Evolutionary conservation across 2,797 vertebrate genomes (phyloP).

Genomic region (Rhinoraja longicauda): DNA sequence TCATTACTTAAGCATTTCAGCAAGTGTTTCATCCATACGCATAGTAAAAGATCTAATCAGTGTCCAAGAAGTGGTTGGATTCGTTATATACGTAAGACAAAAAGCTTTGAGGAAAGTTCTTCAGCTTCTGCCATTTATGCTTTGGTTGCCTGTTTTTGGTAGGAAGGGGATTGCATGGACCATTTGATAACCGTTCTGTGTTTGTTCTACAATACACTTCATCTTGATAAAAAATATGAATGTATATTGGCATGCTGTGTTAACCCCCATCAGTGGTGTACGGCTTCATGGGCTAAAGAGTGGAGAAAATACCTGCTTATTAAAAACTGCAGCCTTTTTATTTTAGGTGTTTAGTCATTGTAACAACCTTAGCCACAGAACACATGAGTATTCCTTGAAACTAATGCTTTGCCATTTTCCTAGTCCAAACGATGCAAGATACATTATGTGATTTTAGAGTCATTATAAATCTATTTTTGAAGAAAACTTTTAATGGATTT

Average conservation of each 20-base stretch:
- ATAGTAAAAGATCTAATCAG: slow-evolving; percentile 1
- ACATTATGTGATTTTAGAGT: background rate
- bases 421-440: background rate
- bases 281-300: background rate
- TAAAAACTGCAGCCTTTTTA: background rate
- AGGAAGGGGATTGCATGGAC: background rate
- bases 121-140: background rate
- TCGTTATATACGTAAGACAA: background rate
- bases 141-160: background rate
- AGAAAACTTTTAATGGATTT: slow-evolving; percentile 9
- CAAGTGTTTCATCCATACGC: background rate
- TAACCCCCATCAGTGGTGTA: background rate
- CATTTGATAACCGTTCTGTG: background rate
- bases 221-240: background rate
- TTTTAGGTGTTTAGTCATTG: background rate
- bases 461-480: background rate
- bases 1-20: slow-evolving; percentile 23
- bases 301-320: background rate
- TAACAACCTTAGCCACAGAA: slow-evolving; percentile 11
- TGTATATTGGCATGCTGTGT: slow-evolving; percentile 2
- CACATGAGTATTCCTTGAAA: background rate
- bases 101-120: background rate
- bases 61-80: background rate
- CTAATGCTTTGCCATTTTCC: background rate
- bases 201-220: background rate